phyloP scores from a whole-genome alignment of 2,797 vertebrate species.

The Coreius guichenoti region DNA sequence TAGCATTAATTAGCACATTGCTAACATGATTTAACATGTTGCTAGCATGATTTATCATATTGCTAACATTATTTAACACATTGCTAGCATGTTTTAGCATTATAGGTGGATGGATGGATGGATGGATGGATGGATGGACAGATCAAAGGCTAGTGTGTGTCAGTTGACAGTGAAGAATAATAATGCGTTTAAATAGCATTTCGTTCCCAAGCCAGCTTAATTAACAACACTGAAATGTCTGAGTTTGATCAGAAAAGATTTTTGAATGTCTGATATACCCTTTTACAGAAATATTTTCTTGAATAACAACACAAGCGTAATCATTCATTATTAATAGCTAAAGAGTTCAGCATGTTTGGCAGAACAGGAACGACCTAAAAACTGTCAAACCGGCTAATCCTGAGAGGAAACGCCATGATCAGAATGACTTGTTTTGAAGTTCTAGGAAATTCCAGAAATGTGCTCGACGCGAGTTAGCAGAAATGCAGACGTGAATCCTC shows the following conservation, averaged over 20 bases:
- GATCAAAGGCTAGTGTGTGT: too few relatives aligned
- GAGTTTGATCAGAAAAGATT: background rate
- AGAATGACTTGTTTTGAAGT: background rate
- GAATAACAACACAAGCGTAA: background rate
- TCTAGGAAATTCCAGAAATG: background rate
- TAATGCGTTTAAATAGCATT: too few relatives aligned
- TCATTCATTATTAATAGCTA: background rate
- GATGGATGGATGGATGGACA: too few relatives aligned
- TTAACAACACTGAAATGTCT: background rate
- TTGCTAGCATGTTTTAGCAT: too few relatives aligned
- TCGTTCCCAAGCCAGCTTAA: background rate
- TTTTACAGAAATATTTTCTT: background rate
- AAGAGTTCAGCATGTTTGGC: background rate
- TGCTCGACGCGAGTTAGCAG: background rate
- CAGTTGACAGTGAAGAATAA: too few relatives aligned
- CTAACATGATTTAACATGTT: too few relatives aligned
- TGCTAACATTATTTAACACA: too few relatives aligned
- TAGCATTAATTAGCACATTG: too few relatives aligned
- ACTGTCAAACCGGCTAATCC: background rate
- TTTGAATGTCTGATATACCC: background rate
- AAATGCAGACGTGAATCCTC: background rate
- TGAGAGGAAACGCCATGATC: background rate
- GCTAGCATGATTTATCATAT: too few relatives aligned
- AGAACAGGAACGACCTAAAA: background rate
- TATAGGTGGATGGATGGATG: too few relatives aligned